Percentiles rank a stretch among this genome's conserved stretches.
These are phyloP conservation scores for Meleagris gallopavo DNA, from an alignment of 2,113 vertebrate species.

Conservation along the genomic window DNA sequence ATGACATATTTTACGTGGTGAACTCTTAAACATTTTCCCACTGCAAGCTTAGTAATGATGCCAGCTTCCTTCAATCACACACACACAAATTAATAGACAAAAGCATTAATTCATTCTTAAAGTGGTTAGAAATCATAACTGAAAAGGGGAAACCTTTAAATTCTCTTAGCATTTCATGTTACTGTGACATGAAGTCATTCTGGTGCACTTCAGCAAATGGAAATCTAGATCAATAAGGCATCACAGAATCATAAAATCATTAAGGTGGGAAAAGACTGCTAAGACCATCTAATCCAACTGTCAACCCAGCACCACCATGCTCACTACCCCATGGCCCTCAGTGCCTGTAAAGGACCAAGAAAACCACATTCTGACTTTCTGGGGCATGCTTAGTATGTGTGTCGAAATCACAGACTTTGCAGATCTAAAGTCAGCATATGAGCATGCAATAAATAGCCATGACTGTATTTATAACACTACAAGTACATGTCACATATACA, in stretches of 20 bases:
- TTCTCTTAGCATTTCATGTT: not conserved
- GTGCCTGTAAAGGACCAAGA: too few relatives aligned
- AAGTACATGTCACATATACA: not conserved
- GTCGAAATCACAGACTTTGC: not conserved
- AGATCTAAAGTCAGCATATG: not conserved
- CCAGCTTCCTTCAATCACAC: not conserved
- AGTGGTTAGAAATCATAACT: not conserved
- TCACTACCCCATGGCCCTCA: too few relatives aligned
- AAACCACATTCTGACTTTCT: too few relatives aligned
- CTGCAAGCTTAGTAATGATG: not conserved
- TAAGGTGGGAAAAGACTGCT: too few relatives aligned
- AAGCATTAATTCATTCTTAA: not conserved
- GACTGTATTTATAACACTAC: not conserved
- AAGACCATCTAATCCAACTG: too few relatives aligned
- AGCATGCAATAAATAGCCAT: slow-evolving; percentile 2
- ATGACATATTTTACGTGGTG: not conserved
- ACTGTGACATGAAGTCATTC: slow-evolving; percentile 20
- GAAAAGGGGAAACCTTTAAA: not conserved
- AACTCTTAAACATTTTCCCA: not conserved
- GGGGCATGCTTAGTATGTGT: too few relatives aligned
- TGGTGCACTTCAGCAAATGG: not conserved
- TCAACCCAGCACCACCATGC: too few relatives aligned
- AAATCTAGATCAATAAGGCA: not conserved
- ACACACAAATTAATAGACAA: not conserved
- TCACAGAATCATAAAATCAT: not conserved